Conservation (phyloP, 2,113 vertebrate species). For the Chitala chitala region DNA sequence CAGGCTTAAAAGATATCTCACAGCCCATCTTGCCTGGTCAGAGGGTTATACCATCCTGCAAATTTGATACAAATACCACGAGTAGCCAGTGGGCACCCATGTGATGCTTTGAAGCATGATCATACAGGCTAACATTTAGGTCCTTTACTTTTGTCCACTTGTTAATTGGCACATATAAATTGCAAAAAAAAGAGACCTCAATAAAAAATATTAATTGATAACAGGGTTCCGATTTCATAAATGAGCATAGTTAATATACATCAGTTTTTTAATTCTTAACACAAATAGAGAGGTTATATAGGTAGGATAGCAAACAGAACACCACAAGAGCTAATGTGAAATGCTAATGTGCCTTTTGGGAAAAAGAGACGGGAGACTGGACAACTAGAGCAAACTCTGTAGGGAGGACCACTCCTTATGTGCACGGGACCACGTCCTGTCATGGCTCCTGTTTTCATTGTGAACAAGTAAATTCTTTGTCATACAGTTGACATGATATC, state of each 20-base stretch:
- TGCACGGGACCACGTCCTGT: too few relatives aligned
- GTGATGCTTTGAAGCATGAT: not conserved
- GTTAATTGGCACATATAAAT: too few relatives aligned
- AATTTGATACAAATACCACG: not conserved
- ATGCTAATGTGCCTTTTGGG: not conserved
- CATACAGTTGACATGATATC: not conserved
- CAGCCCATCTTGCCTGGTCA: constrained; percentile 22
- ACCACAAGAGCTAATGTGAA: not conserved
- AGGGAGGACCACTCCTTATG: too few relatives aligned
- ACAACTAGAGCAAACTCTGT: too few relatives aligned
- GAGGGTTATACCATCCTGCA: not conserved
- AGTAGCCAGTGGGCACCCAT: not conserved
- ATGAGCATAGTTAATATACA: too few relatives aligned
- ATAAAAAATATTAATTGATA: too few relatives aligned
- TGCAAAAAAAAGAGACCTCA: too few relatives aligned
- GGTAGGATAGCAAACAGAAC: not conserved
- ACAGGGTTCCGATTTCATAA: too few relatives aligned
- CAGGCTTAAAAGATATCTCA: constrained; percentile 12
- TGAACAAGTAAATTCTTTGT: not conserved
- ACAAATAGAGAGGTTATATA: not conserved
- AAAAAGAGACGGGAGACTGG: too few relatives aligned
- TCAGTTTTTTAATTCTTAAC: too few relatives aligned
- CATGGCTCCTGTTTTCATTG: too few relatives aligned
- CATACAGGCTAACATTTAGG: not conserved
- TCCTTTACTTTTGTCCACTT: too few relatives aligned